Percentiles rank a stretch among this genome's conserved stretches.
phyloP scores from a whole-genome alignment of 2,113 vertebrate genomes.

The Serinus canaria region DNA sequence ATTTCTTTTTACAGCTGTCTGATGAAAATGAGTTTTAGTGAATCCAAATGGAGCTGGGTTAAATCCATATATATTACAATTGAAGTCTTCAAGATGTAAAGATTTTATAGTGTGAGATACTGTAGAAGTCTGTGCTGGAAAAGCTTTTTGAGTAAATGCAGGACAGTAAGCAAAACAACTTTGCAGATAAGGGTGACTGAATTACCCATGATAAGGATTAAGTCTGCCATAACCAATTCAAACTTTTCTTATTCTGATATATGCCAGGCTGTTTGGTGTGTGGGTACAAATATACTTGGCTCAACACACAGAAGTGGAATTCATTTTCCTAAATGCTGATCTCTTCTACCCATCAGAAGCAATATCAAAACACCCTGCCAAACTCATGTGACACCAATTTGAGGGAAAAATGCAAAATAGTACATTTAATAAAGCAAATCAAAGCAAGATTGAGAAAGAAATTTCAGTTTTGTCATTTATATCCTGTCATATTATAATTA shows the following conservation, averaged over 20 bases:
- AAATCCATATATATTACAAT: conserved; percentile 63
- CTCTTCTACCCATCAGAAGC: neutral
- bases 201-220: conserved; percentile 61
- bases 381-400: neutral
- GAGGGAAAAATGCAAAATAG: neutral
- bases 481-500: neutral
- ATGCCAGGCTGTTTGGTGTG: conserved; percentile 58
- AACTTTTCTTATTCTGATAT: conserved; percentile 52
- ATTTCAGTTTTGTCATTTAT: neutral
- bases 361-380: neutral
- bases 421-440: neutral
- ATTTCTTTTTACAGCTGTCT: conserved; percentile 70
- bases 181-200: conserved; percentile 43
- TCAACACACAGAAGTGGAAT: neutral
- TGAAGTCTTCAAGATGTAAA: conserved; percentile 67
- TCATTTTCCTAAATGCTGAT: neutral
- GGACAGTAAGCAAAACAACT: conserved; percentile 56
- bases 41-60: conserved; percentile 64
- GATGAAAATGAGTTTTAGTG: conserved; percentile 69
- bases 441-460: neutral
- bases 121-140: conserved; percentile 8
- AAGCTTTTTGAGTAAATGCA: conserved; percentile 68
- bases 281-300: neutral
- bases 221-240: conserved; percentile 71
- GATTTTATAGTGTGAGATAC: conserved; percentile 52